Conservation (phyloP, 1,140 invertebrate genomes). For the Hermetia illucens region DNA sequence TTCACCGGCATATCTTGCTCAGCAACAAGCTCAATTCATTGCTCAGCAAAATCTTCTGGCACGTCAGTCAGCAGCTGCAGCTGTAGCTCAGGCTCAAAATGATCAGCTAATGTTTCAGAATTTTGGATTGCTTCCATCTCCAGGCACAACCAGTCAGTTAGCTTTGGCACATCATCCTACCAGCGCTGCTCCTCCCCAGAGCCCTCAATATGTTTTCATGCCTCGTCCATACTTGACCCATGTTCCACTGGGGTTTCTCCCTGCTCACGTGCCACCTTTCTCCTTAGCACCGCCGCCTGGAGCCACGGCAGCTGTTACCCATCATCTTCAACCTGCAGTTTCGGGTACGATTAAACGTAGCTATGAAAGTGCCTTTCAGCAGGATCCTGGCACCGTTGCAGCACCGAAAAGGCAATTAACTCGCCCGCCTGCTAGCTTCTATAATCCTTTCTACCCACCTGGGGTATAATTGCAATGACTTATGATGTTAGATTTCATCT, state of each 20-base stretch:
- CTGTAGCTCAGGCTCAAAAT: slow-evolving; percentile 20
- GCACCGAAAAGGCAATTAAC: slow-evolving; percentile 23
- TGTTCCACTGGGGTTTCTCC: neutral
- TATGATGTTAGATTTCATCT: slow-evolving; percentile 11
- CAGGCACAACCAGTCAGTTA: slow-evolving; percentile 3
- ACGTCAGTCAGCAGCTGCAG: slow-evolving; percentile 23
- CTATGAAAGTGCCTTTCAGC: slow-evolving; percentile 29
- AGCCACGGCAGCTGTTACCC: slow-evolving; percentile 16
- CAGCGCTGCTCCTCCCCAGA: slow-evolving; percentile 9
- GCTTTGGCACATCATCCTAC: slow-evolving; percentile 10
- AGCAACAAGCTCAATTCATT: slow-evolving; percentile 29
- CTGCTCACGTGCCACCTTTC: slow-evolving; percentile 7
- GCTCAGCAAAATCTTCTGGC: slow-evolving; percentile 27
- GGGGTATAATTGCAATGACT: slow-evolving; percentile 16
- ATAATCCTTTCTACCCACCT: slow-evolving; percentile 24
- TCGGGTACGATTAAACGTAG: slow-evolving; percentile 21
- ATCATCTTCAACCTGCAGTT: no score
- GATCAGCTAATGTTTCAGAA: slow-evolving; percentile 23
- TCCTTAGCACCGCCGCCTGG: slow-evolving; percentile 11
- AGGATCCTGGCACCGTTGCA: slow-evolving; percentile 18
- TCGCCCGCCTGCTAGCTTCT: slow-evolving; percentile 12
- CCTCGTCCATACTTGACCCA: slow-evolving; percentile 12
- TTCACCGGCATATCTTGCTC: slow-evolving; percentile 17
- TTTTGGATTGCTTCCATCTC: slow-evolving; percentile 18
- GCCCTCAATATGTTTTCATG: slow-evolving; percentile 25